Evolutionary conservation across 2,888 invertebrate species (phyloP).

Genomic region (Melanargia galathea): DNA sequence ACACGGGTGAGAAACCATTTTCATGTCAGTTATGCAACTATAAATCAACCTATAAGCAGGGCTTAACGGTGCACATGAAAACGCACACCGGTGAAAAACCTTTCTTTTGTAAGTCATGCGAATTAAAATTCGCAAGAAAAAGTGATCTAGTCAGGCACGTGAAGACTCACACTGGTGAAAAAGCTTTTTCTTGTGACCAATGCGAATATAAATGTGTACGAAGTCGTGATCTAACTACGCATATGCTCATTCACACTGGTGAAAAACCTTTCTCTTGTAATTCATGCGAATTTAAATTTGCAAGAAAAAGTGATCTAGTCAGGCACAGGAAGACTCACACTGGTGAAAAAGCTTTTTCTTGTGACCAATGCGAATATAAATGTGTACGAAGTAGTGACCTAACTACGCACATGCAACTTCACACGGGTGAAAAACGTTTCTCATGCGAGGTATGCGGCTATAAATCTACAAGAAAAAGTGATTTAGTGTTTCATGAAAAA

Average conservation of each 20-base stretch:
- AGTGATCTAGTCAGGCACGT: background rate
- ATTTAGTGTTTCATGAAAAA: background rate
- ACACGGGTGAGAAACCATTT: no score
- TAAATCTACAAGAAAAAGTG: background rate
- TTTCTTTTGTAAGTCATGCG: background rate
- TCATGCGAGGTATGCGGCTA: background rate
- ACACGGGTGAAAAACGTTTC: background rate
- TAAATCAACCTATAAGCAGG: no score
- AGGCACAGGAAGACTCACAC: background rate
- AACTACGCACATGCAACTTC: background rate
- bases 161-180: background rate
- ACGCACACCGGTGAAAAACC: no score
- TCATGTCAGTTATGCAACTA: no score
- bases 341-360: background rate
- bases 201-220: background rate
- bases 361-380: background rate
- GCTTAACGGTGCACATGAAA: background rate
- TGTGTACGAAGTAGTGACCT: background rate
- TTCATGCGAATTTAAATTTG: background rate
- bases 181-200: background rate
- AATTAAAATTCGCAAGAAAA: background rate
- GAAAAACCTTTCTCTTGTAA: slow-evolving; percentile 1
- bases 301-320: background rate
- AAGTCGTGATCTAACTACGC: background rate
- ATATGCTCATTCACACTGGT: background rate